Conservation (phyloP, 2,888 invertebrate species). For the Heteropelma amictum region DNA sequence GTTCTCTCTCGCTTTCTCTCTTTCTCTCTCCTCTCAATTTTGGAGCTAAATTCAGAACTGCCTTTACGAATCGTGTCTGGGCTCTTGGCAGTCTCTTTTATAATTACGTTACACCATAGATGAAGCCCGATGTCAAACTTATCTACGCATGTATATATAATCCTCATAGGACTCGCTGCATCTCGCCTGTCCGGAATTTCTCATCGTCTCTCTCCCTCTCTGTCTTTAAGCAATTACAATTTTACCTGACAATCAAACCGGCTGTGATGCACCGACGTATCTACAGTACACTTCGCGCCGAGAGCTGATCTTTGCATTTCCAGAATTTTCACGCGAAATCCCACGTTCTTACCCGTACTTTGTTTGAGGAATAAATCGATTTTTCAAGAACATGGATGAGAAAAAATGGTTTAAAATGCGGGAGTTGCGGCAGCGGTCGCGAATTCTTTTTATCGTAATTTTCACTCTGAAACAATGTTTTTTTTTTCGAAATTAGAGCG, state of each 20-base stretch:
- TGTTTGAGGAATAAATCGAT: no score
- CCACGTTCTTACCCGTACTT: no score
- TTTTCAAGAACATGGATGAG: no score
- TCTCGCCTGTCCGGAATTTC: conserved; percentile 12
- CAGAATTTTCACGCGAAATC: no score
- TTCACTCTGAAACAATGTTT: no score
- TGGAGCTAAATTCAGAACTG: conserved; percentile 49
- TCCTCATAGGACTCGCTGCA: neutral
- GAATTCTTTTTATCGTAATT: no score
- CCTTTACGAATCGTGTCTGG: conserved; percentile 44
- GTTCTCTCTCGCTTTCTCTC: neutral
- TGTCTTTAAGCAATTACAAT: neutral
- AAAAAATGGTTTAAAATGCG: no score
- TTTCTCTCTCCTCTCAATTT: neutral
- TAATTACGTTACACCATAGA: conserved; percentile 49
- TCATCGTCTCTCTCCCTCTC: neutral
- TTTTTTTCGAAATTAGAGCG: no score
- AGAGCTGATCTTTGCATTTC: no score
- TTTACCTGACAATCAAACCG: conserved; percentile 12
- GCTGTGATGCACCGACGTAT: neutral
- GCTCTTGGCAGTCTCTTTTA: conserved; percentile 1
- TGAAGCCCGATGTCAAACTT: conserved; percentile 1
- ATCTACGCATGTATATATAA: conserved; percentile 4
- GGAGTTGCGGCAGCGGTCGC: no score
- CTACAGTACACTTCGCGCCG: no score